Evolutionary conservation across 1,140 invertebrate species (phyloP).

Genomic region (Drosophila sulfurigaster): DNA sequence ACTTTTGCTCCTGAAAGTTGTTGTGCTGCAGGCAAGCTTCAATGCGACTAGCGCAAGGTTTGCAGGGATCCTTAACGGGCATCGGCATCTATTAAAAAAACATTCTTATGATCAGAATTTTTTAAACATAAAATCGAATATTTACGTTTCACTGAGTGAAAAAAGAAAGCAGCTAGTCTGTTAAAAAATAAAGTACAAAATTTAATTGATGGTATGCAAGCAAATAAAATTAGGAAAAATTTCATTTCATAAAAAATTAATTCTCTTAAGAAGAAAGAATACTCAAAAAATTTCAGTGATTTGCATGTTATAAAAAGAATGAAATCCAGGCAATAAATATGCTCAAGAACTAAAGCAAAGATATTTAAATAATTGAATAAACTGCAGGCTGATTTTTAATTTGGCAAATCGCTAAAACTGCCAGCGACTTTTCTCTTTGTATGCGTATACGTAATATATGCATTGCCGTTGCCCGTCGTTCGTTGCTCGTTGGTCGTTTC

Average conservation of each 20-base stretch:
- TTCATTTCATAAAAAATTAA: no score
- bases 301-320: background rate
- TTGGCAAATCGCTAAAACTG: slow-evolving; percentile 46
- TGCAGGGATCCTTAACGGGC: background rate
- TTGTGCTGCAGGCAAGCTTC: slow-evolving; percentile 74
- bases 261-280: background rate
- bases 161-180: no score
- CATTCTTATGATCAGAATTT: no score
- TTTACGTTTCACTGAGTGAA: background rate
- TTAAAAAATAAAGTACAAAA: no score
- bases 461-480: background rate
- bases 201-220: no score
- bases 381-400: slow-evolving; percentile 20
- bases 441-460: slow-evolving; percentile 1
- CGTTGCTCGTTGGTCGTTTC: no score
- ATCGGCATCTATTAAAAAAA: background rate
- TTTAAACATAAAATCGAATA: background rate
- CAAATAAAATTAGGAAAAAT: no score
- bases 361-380: background rate
- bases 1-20: slow-evolving; percentile 88
- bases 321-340: background rate
- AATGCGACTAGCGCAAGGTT: background rate
- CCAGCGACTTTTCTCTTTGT: slow-evolving; percentile 3
- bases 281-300: background rate
- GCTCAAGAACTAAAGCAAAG: background rate